Base-by-base conservation (phyloP, 2,113 vertebrate species). In the Collichthys lucidus region DNA sequence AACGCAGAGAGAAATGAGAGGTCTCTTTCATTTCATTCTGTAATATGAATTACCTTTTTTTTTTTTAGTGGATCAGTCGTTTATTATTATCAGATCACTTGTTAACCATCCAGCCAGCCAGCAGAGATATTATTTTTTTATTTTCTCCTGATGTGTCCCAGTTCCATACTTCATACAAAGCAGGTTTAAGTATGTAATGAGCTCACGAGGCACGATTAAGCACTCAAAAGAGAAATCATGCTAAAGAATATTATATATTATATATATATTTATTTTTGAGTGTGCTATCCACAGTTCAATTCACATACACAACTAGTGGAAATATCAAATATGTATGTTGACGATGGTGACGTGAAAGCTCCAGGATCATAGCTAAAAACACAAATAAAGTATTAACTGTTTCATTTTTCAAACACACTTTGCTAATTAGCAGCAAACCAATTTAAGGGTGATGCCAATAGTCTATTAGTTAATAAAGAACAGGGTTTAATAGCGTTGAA, bases 1-100 rank as follows among this genome's bases (percentile, higher is more conserved):
- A 90, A 90, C 78, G 67, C 46, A 68, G 60, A 62, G 66, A 59
- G 26, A 79, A 50, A 83, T n/a, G 22, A 66, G 77, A 85, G 84
- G 66, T 80, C 61, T 81, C 61, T 86, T 71, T 86, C 72, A 8
- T 77, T 86, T 40, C 40, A 31, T 78, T 85, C 63, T 76, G 64
- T 52, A 29, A 74, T 56, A 42, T 35, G 62, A 80, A 82, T 67
- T 3, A 40, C 44, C 8, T n/a, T 6, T 10, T 14, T n/a, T n/a
- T n/a, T 69, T 40, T 70, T 77, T 46, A 62, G 47, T 26, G 44
- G 19, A 64, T 69, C 44, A 50, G 20, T 74, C 20, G 29, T 76
- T 67, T 49, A 53, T 67, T 73, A 52, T 64, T 56, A 40, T 74
- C 63, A 68, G 11, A 57, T 44, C 46, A 46, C 50, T 19, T 9